These are phyloP conservation scores for Zelleria hepariella DNA, from an alignment of 2,888 invertebrate genomes.

Conservation along the genomic window DNA sequence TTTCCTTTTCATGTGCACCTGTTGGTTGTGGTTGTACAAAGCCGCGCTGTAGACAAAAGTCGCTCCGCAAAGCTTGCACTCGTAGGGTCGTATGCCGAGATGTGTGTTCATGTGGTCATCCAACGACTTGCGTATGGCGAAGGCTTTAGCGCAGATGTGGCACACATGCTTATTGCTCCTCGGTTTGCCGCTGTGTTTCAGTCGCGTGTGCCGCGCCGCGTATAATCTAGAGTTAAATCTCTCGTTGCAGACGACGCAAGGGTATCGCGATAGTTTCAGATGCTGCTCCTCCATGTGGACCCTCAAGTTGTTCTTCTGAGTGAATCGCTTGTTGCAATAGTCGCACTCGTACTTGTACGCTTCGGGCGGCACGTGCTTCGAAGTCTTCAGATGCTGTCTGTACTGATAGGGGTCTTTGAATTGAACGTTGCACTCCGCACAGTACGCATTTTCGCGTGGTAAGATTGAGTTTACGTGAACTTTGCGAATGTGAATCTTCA, in stretches of 20 bases:
- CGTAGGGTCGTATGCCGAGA: background rate
- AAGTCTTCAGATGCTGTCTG: constrained; percentile 9
- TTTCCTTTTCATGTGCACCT: background rate
- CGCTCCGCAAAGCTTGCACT: background rate
- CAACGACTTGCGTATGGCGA: background rate
- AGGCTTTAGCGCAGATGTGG: background rate
- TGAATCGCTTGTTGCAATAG: background rate
- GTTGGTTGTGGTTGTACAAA: background rate
- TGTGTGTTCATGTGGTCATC: background rate
- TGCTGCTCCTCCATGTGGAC: background rate
- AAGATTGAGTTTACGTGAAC: background rate
- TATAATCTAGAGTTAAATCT: background rate
- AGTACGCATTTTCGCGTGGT: constrained; percentile 7
- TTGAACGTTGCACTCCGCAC: constrained; percentile 16
- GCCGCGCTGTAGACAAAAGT: background rate
- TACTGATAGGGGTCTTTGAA: constrained; percentile 13
- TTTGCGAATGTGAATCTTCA: background rate
- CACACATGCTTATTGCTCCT: background rate
- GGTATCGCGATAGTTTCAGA: background rate
- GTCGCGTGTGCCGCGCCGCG: background rate
- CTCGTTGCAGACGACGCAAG: background rate
- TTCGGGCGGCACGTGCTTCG: background rate
- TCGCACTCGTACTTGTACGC: background rate
- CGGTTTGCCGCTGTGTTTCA: background rate
- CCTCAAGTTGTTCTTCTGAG: background rate